Base-by-base conservation (phyloP, 2,797 vertebrate species). In the Heliangelus exortis region DNA sequence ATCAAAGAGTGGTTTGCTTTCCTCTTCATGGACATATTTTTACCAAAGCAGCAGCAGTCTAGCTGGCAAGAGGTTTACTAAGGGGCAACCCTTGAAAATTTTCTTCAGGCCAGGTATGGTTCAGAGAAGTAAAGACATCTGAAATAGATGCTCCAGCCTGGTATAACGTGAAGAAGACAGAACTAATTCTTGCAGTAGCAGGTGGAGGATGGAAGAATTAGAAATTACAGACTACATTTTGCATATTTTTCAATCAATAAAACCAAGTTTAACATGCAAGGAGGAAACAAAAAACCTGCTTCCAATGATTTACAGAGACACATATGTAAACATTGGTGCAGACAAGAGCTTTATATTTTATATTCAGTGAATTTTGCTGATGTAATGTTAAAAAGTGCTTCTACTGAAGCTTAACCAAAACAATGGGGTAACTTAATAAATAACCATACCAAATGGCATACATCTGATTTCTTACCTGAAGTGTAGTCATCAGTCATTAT, bases 401-500 rank as follows among this genome's bases (percentile, higher is more conserved):
- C 63, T 83, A 50, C 6, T 65, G 74, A 89, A 90, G 83, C 72
- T 90, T 86, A 94, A 95, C 31, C 7, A 23, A 90, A 92, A 88
- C 88, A 95, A 63, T 62, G 55, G 90, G 81, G 51, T 34, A 59
- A 87, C 68, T 81, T 90, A 94, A 96, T 87, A 57, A 91, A 67
- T 79, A 95, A 71, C 31, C 78, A 78, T 14, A 50, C 26, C 74
- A 83, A 95, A 79, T 72, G 33, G 15, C 50, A 93, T 23, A 18
- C n/a, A 33, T 71, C n/a, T 86, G n/a, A 58, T 87, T 84, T 78
- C 94, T 81, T 95, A 96, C 97, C 96, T 96, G 91, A 51, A 76
- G 17, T 19, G 31, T 26, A 51, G 47, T 96, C 90, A 92, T 92
- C 90, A 73, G 9, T 94, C 96, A 92, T 55, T 63, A 26, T 33